Conservation (phyloP, 2,797 vertebrate genomes). For the Australoheros facetus region DNA sequence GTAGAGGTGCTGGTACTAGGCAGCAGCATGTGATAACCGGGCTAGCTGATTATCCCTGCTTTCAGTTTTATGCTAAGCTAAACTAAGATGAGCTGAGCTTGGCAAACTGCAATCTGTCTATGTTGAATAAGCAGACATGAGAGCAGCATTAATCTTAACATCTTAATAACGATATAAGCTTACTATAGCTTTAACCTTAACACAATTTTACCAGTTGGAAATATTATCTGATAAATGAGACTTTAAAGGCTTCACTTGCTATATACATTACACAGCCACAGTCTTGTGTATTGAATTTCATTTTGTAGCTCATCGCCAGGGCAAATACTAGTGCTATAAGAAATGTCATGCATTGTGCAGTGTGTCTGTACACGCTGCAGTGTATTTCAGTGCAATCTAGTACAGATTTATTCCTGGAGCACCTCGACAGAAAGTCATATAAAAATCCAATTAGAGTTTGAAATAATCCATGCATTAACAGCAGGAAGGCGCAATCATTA, state of each 20-base stretch:
- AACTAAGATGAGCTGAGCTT: not conserved
- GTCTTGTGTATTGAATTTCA: constrained; percentile 33
- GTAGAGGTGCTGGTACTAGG: not conserved
- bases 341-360: constrained; percentile 30
- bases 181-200: constrained; percentile 1
- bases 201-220: not conserved
- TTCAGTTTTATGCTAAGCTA: not conserved
- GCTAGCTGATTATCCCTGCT: not conserved
- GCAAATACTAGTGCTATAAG: constrained; percentile 36
- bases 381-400: not conserved
- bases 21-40: not conserved
- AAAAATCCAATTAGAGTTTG: constrained; percentile 37
- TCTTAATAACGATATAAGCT: not conserved
- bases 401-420: not conserved
- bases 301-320: constrained; percentile 50
- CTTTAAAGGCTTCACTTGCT: not conserved
- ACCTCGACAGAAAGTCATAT: constrained; percentile 12
- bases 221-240: constrained; percentile 5
- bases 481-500: not conserved
- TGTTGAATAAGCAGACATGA: not conserved
- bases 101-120: not conserved
- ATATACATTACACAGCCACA: constrained; percentile 15
- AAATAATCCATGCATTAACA: constrained; percentile 24
- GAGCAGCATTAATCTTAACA: not conserved
- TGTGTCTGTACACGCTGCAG: not conserved